Evolutionary conservation across 64 coral and sea anemone genomes (phyloP).

Genomic region (Stichodactyla mertensii): DNA sequence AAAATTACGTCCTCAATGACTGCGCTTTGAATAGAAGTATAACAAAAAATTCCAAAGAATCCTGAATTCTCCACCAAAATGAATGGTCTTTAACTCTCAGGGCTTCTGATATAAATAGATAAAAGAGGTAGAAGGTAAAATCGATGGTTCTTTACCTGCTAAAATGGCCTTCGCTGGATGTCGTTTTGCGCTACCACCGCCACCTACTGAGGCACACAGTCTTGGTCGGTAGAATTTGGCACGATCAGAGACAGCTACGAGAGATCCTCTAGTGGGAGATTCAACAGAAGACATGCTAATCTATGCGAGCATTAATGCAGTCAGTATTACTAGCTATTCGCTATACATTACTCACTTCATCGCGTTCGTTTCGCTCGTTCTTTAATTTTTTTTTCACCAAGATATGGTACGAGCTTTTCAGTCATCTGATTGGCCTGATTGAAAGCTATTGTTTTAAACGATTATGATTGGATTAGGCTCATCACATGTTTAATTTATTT

Average conservation of each 20-base stretch:
- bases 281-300: slow-evolving; percentile 78
- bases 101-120: not conserved
- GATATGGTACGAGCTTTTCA: not conserved
- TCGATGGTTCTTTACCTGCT: slow-evolving; percentile 45
- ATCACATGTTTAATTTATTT: not conserved
- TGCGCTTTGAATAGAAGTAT: not conserved
- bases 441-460: not conserved
- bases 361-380: not conserved
- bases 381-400: not conserved
- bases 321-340: too few relatives aligned
- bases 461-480: not conserved
- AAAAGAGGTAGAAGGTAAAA: not conserved
- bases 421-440: not conserved
- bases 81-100: not conserved
- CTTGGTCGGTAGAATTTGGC: slow-evolving; percentile 77
- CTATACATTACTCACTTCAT: not conserved
- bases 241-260: slow-evolving; percentile 64
- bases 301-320: not conserved
- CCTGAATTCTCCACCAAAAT: not conserved
- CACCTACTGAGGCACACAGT: slow-evolving; percentile 68
- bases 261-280: slow-evolving; percentile 43
- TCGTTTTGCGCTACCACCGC: slow-evolving; percentile 54
- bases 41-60: not conserved
- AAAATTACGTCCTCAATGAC: too few relatives aligned
- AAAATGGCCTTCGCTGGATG: slow-evolving; percentile 95